These are phyloP conservation scores for Microctonus aethiopoides DNA, from an alignment of 2,888 invertebrate species.

Conservation along the genomic window DNA sequence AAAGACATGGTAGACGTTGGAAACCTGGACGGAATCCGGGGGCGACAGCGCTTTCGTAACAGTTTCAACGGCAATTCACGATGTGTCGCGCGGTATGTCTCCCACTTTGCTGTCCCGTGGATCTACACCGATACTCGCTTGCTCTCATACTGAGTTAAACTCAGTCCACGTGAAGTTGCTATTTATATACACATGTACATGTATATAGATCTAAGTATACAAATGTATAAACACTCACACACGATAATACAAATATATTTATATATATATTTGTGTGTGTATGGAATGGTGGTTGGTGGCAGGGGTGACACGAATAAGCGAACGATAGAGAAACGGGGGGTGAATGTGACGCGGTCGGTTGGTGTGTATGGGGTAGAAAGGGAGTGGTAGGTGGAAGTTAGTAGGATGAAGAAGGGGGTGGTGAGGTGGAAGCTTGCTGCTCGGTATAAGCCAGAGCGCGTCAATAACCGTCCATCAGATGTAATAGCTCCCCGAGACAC, in stretches of 20 bases:
- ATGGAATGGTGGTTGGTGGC: constrained; percentile 34
- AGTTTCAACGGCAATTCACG: constrained; percentile 49
- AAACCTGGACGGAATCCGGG: constrained; percentile 37
- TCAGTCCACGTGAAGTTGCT: constrained; percentile 43
- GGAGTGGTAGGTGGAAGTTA: too few relatives aligned
- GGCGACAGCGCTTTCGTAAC: constrained; percentile 43
- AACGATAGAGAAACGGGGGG: constrained; percentile 22
- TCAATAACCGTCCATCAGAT: constrained; percentile 68
- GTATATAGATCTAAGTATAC: not conserved
- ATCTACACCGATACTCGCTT: constrained; percentile 31
- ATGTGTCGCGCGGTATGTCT: constrained; percentile 46
- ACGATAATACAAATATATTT: not conserved
- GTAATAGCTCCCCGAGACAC: constrained; percentile 68
- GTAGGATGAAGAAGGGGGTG: constrained; percentile 27
- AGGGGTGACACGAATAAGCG: constrained; percentile 35
- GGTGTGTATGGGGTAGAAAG: too few relatives aligned
- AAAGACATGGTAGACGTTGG: constrained; percentile 30
- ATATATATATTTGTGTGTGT: constrained; percentile 21
- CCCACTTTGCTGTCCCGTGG: constrained; percentile 26
- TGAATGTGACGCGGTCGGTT: constrained; percentile 28
- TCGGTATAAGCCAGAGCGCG: constrained; percentile 66
- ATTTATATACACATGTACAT: constrained; percentile 29
- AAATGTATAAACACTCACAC: not conserved
- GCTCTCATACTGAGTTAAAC: constrained; percentile 43
- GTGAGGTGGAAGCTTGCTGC: constrained; percentile 51